phyloP scores from a whole-genome alignment of 1,140 invertebrate genomes.

The Acromyrmex echinatior region DNA sequence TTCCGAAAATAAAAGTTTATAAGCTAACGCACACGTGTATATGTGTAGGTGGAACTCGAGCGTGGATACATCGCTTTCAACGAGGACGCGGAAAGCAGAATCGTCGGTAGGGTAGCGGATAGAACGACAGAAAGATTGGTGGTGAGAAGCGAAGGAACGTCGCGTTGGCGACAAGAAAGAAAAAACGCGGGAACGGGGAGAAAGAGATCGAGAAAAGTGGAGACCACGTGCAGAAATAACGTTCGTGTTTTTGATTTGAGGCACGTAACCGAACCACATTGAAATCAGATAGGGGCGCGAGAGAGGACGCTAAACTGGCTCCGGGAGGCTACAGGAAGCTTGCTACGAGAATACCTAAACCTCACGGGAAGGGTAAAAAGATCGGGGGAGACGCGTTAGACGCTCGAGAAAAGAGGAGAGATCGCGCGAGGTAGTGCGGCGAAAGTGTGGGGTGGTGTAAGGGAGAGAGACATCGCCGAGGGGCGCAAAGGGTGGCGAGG shows the following conservation, averaged over 20 bases:
- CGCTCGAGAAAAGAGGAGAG: conserved; percentile 50
- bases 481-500: conserved; percentile 44
- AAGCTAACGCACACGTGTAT: conserved; percentile 72
- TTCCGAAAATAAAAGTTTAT: conserved; percentile 83
- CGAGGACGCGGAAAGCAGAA: conserved; percentile 58
- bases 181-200: neutral
- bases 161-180: conserved; percentile 36
- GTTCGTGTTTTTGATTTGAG: conserved; percentile 84
- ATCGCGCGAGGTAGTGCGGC: conserved; percentile 28
- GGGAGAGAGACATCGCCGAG: conserved; percentile 36
- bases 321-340: conserved; percentile 72
- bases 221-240: conserved; percentile 80
- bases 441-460: neutral
- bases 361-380: conserved; percentile 49
- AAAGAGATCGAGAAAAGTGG: conserved; percentile 74
- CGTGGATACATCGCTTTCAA: conserved; percentile 44
- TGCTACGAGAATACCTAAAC: conserved; percentile 80
- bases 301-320: conserved; percentile 81
- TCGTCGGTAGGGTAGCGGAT: conserved; percentile 43
- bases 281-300: conserved; percentile 83
- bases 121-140: conserved; percentile 61
- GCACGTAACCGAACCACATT: conserved; percentile 85
- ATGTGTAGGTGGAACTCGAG: conserved; percentile 53
- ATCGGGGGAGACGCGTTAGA: conserved; percentile 39
- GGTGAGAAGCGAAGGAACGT: conserved; percentile 9